Base-by-base conservation (phyloP, 2,113 vertebrate genomes). In the Spheniscus mendiculus region DNA sequence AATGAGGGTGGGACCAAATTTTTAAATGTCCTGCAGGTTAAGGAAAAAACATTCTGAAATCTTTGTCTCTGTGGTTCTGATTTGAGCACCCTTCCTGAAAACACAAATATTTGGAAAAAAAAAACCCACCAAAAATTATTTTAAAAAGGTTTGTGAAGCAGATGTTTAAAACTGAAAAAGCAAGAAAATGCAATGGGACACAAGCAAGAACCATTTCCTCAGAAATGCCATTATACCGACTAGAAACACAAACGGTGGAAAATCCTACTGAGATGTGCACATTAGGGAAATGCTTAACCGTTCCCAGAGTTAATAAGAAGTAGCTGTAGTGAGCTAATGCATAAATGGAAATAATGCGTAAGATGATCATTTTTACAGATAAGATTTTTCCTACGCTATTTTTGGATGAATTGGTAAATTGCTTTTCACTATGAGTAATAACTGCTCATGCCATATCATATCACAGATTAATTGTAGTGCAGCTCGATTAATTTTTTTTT, bases 321-420 rank as follows among this genome's bases (percentile, higher is more conserved):
- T 61, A 80, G 55, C 70, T 88, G 50, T 59, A 83, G 74, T 80
- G 84, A 93, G 84, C 61, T 93, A 96, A 77, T 65, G 50, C 34
- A 1, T 80, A 96, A 90, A 95, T 93, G 91, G 87, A 96, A 94
- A 93, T 87, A 97, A 93, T 55, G 87, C 11, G 0, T 32, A 83
- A 85, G 89, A 95, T 40, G 59, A 95, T 94, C 1, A 72, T 70
- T 96, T 90, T 88, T 90, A 88, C 58, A 96, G 96, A 96, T 96
- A 96, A 93, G 73, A 87, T 93, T 95, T 95, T 91, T 88, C 74
- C 73, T 85, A 11, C 66, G 78, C 94, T 96, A 96, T 96, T 97
- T 96, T 97, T 88, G 93, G 87, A 85, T 80, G 66, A 93, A 91
- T 87, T 96, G 87, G 95, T 91, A 95, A 96, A 96, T 96, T 91